These are phyloP conservation scores for Trissoscelio sp. DNA, from an alignment of 2,888 invertebrate genomes.

Conservation along the genomic window DNA sequence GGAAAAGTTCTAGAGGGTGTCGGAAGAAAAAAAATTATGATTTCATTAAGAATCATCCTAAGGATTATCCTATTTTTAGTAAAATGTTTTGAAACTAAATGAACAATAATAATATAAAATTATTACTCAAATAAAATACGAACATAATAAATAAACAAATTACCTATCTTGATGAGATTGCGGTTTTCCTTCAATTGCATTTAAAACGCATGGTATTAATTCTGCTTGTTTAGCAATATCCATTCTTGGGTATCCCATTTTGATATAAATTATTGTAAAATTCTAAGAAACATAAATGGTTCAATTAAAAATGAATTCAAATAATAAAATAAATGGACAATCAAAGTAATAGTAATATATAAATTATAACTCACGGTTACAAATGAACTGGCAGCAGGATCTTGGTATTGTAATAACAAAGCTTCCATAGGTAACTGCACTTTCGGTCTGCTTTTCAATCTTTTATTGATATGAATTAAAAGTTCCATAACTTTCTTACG, in stretches of 20 bases:
- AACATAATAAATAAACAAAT: slow-evolving; percentile 9
- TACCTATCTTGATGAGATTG: slow-evolving; percentile 93
- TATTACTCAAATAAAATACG: too few relatives aligned
- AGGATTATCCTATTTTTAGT: too few relatives aligned
- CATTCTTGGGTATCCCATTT: slow-evolving; percentile 94
- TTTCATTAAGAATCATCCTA: too few relatives aligned
- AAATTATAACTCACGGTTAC: slow-evolving; percentile 87
- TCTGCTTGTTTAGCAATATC: slow-evolving; percentile 89
- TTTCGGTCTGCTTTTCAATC: slow-evolving; percentile 92
- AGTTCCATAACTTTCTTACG: slow-evolving; percentile 95
- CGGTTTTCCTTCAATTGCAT: slow-evolving; percentile 92
- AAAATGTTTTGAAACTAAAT: too few relatives aligned
- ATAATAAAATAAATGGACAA: too few relatives aligned
- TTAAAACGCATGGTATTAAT: slow-evolving; percentile 89
- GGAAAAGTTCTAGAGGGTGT: too few relatives aligned
- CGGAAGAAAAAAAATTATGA: too few relatives aligned
- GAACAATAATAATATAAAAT: too few relatives aligned
- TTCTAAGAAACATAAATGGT: too few relatives aligned
- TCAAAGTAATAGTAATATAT: too few relatives aligned
- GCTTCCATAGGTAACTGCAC: slow-evolving; percentile 95
- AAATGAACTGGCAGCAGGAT: slow-evolving; percentile 90
- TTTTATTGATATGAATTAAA: slow-evolving; percentile 94
- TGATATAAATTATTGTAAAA: slow-evolving; percentile 96
- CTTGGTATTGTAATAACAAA: slow-evolving; percentile 91
- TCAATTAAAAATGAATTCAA: too few relatives aligned